A percentile compares a stretch with the other conserved stretches of the same genome.
These are phyloP conservation scores for Abscondita cerata DNA, from an alignment of 2,888 invertebrate genomes.

Conservation along the genomic window DNA sequence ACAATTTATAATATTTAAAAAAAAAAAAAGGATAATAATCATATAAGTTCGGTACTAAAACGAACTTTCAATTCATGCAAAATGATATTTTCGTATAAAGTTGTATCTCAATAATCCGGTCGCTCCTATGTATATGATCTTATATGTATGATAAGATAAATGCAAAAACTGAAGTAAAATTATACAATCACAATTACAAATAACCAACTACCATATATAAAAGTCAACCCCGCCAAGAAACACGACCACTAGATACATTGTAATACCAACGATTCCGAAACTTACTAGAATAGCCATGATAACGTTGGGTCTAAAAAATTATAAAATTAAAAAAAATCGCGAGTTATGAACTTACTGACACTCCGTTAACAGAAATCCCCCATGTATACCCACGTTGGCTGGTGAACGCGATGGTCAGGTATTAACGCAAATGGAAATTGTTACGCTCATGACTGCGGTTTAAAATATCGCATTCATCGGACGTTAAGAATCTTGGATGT, in stretches of 20 bases:
- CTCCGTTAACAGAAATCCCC: constrained; percentile 84
- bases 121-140: constrained; percentile 1
- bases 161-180: neutral
- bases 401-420: constrained; percentile 86
- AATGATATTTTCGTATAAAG: neutral
- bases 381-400: constrained; percentile 78
- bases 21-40: too few relatives aligned
- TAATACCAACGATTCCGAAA: neutral
- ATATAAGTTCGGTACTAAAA: too few relatives aligned
- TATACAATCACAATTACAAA: neutral
- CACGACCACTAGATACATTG: neutral
- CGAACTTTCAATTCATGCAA: neutral
- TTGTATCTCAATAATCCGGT: neutral
- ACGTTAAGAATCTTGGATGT: constrained; percentile 73
- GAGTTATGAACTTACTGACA: constrained; percentile 62
- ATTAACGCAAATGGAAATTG: constrained; percentile 88
- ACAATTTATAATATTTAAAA: too few relatives aligned
- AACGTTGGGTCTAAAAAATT: constrained; percentile 1
- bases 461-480: constrained; percentile 84
- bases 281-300: neutral
- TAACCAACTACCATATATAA: neutral
- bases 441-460: constrained; percentile 87
- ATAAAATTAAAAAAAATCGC: too few relatives aligned
- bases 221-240: neutral
- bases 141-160: neutral